A percentile compares a stretch with the other conserved stretches of the same genome.
These are phyloP conservation scores for Drosophila rellima DNA, from an alignment of 2,888 invertebrate species.

Conservation along the genomic window DNA sequence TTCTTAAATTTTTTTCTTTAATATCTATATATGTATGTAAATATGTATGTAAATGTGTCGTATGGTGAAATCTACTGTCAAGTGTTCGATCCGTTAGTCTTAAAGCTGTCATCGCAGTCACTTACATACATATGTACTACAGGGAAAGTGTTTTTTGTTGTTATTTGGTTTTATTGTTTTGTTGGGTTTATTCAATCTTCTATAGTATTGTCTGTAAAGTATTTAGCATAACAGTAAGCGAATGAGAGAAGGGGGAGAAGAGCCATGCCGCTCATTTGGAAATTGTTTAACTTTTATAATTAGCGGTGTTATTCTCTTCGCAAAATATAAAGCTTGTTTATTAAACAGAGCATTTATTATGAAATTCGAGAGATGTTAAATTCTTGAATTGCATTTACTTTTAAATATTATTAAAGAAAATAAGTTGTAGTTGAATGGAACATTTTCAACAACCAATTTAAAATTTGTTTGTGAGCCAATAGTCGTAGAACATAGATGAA, in stretches of 20 bases:
- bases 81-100: constrained; percentile 17
- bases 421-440: no score
- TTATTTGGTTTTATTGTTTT: neutral
- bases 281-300: neutral
- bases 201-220: constrained; percentile 12
- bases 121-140: no score
- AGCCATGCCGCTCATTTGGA: neutral
- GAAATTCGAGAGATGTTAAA: neutral
- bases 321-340: constrained; percentile 7
- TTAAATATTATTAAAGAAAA: neutral
- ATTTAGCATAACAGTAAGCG: constrained; percentile 23
- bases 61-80: constrained; percentile 26
- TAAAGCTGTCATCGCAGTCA: constrained; percentile 19
- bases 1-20: constrained; percentile 2
- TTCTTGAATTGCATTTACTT: neutral
- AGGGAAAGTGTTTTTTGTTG: constrained; percentile 31
- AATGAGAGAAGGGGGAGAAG: neutral
- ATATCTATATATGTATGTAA: no score
- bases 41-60: no score
- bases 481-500: no score
- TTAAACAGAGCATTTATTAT: constrained; percentile 8
- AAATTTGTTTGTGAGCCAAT: no score
- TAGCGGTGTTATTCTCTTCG: constrained; percentile 10
- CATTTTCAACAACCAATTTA: no score
- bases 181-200: constrained; percentile 14